Percentiles rank a stretch among this genome's conserved stretches.
Conservation (phyloP, 2,113 vertebrate species). For the Girardinichthys multiradiatus region DNA sequence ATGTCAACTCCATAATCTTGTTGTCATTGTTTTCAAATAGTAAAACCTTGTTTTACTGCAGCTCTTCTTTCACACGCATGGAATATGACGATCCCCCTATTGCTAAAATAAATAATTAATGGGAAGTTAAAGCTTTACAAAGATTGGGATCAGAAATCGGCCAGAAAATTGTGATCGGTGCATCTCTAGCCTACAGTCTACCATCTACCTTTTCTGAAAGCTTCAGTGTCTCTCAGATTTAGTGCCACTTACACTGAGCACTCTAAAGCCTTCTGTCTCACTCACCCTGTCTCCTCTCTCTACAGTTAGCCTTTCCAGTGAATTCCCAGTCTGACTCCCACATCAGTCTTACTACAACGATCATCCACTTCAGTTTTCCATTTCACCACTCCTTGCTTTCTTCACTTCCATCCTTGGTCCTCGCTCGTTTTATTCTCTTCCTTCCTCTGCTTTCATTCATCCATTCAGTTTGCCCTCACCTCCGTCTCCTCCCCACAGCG, state of each 20-base stretch:
- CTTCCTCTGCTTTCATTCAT: background rate
- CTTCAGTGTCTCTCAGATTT: constrained; percentile 10
- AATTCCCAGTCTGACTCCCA: constrained; percentile 6
- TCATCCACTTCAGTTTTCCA: background rate
- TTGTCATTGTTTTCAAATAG: too few relatives aligned
- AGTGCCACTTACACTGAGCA: constrained; percentile 16
- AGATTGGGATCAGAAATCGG: too few relatives aligned
- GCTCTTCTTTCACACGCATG: too few relatives aligned
- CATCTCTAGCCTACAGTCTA: too few relatives aligned
- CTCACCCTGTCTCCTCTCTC: background rate
- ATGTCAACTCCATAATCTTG: too few relatives aligned
- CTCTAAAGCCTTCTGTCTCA: background rate
- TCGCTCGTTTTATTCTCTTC: constrained; percentile 1
- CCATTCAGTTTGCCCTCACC: background rate
- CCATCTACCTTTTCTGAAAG: background rate
- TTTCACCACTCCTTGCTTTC: background rate
- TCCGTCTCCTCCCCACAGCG: too few relatives aligned
- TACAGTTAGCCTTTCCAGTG: background rate
- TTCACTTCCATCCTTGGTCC: background rate
- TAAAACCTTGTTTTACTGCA: too few relatives aligned
- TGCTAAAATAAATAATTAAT: too few relatives aligned
- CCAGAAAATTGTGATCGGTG: too few relatives aligned
- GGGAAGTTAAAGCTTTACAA: too few relatives aligned
- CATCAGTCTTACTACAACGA: background rate
- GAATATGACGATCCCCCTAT: too few relatives aligned